Evolutionary conservation across 1,140 invertebrate genomes (phyloP).

Genomic region (Portunus trituberculatus): DNA sequence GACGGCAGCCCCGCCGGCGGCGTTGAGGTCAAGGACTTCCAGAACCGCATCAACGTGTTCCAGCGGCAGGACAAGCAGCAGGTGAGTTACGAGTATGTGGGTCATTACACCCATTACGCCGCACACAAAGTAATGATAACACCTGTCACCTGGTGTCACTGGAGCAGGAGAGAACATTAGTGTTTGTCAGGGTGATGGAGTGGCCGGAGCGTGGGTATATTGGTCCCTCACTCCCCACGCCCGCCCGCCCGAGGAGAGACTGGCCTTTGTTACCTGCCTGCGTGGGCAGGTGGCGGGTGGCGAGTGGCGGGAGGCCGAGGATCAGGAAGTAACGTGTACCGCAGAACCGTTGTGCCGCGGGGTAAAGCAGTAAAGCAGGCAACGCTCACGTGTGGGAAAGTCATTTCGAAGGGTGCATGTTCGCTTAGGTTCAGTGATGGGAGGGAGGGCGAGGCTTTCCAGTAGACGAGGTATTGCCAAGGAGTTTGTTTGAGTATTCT

Average conservation of each 20-base stretch:
- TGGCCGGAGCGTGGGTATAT: not conserved
- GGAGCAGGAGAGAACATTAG: not conserved
- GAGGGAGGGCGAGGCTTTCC: too few relatives aligned
- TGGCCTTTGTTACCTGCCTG: not conserved
- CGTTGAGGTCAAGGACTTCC: constrained; percentile 72
- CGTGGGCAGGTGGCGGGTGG: not conserved
- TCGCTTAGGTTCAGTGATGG: too few relatives aligned
- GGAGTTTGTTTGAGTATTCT: too few relatives aligned
- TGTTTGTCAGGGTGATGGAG: not conserved
- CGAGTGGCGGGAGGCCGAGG: not conserved
- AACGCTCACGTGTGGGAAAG: too few relatives aligned
- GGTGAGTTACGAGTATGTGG: constrained; percentile 45
- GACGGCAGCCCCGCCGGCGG: constrained; percentile 64
- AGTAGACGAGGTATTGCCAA: too few relatives aligned
- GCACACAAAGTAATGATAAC: not conserved
- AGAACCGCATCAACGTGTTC: constrained; percentile 72
- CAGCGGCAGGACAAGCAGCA: constrained; percentile 51
- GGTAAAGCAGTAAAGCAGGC: not conserved
- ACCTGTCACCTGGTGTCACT: not conserved
- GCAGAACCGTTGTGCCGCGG: constrained; percentile 2
- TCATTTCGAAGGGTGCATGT: too few relatives aligned
- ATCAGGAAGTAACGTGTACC: not conserved
- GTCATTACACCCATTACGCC: not conserved
- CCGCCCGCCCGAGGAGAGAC: not conserved
- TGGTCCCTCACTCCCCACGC: not conserved